These are phyloP conservation scores for Pristionchus fissidentatus DNA, from an alignment of 2,888 invertebrate genomes.

Conservation along the genomic window DNA sequence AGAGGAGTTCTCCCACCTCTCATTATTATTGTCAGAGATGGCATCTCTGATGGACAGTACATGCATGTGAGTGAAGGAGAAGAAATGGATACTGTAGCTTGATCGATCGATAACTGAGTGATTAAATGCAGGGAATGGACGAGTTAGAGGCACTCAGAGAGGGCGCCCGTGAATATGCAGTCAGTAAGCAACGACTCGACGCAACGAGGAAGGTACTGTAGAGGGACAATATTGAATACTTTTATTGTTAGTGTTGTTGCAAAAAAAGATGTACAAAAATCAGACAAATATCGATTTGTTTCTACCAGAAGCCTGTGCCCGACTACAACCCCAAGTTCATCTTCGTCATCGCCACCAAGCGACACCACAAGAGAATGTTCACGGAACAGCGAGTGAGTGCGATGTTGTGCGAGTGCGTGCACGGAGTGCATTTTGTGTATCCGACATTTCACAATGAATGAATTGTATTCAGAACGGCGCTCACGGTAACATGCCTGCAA, in stretches of 20 bases:
- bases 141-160: conserved; percentile 54
- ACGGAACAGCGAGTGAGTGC: neutral
- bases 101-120: neutral
- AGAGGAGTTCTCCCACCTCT: conserved; percentile 50
- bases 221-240: neutral
- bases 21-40: conserved; percentile 59
- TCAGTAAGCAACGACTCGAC: neutral
- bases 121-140: conserved; percentile 41
- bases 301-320: neutral
- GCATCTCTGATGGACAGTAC: conserved; percentile 63
- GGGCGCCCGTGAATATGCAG: conserved; percentile 50
- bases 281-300: neutral
- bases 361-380: conserved; percentile 60
- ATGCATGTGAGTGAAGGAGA: conserved; percentile 50
- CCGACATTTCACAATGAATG: neutral
- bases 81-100: neutral
- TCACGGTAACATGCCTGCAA: conserved; percentile 50
- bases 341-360: conserved; percentile 66
- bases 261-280: neutral
- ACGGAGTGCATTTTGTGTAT: neutral
- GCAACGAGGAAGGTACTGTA: neutral
- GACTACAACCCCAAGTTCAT: conserved; percentile 59
- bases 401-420: neutral
- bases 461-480: neutral
- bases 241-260: neutral